Evolutionary conservation across 2,113 vertebrate genomes (phyloP).

Genomic region (Urocynchramus pylzowi): DNA sequence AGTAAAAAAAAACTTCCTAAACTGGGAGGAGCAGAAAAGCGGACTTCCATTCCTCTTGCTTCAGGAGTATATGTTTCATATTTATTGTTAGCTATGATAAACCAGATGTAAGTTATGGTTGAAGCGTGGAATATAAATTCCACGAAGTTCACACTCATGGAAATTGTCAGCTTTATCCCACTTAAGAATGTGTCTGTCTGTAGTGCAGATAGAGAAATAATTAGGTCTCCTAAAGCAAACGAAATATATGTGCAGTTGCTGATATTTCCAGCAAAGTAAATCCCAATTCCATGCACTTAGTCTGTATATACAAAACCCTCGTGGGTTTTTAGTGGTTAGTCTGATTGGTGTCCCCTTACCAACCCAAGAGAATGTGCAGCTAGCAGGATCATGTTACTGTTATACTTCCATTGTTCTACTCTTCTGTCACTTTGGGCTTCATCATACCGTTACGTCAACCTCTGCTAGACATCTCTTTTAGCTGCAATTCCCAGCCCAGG

Average conservation of each 20-base stretch:
- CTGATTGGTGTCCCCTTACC: slow-evolving; percentile 24
- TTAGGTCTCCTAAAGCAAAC: background rate
- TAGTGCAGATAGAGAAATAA: background rate
- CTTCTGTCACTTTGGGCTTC: background rate
- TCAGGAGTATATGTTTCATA: slow-evolving; percentile 9
- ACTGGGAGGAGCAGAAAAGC: slow-evolving; percentile 20
- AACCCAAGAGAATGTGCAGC: slow-evolving; percentile 1
- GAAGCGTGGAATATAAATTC: slow-evolving; percentile 26
- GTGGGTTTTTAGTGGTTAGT: slow-evolving; percentile 15
- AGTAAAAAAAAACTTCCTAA: slow-evolving; percentile 64
- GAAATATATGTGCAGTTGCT: background rate
- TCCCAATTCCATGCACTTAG: background rate
- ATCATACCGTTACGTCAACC: background rate
- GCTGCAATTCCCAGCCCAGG: background rate
- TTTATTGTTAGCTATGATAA: slow-evolving; percentile 34
- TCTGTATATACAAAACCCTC: background rate
- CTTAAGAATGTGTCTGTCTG: background rate
- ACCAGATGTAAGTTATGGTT: slow-evolving; percentile 35
- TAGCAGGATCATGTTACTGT: background rate
- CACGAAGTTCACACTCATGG: background rate
- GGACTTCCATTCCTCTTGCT: background rate
- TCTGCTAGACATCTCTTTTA: background rate
- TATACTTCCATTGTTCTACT: slow-evolving; percentile 20
- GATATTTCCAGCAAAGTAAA: slow-evolving; percentile 29
- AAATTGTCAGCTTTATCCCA: background rate